Evolutionary conservation across 2,113 vertebrate species (phyloP).

Genomic region (Ornithorhynchus anatinus): DNA sequence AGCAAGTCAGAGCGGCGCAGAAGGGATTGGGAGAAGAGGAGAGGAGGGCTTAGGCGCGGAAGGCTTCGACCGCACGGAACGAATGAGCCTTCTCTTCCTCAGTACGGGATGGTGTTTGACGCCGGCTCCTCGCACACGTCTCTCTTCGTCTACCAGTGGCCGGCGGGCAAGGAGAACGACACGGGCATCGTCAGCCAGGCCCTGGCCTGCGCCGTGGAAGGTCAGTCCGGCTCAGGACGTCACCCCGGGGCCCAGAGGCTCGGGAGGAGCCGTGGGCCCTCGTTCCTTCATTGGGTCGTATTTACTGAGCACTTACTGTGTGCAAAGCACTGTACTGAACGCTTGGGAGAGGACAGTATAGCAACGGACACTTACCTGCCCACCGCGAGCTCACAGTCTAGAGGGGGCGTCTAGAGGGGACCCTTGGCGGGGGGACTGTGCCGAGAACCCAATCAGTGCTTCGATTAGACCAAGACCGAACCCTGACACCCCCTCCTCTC

Average conservation of each 20-base stretch:
- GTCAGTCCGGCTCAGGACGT: constrained; percentile 67
- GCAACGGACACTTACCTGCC: no score
- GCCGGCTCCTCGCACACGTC: constrained; percentile 89
- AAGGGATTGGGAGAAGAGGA: no score
- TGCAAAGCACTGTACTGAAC: no score
- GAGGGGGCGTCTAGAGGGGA: no score
- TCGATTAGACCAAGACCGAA: no score
- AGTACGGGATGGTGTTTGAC: constrained; percentile 91
- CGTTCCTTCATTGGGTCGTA: neutral
- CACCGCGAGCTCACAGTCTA: no score
- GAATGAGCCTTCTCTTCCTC: neutral
- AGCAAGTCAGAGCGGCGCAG: no score
- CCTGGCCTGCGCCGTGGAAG: constrained; percentile 70
- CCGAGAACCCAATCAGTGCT: no score
- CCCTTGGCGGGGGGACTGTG: no score
- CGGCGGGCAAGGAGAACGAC: constrained; percentile 79
- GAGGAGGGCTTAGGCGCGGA: neutral
- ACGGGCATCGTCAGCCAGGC: constrained; percentile 87
- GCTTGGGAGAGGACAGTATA: no score
- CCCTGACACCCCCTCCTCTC: no score
- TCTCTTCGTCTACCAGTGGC: constrained; percentile 88
- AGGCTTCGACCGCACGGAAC: fast-evolving
- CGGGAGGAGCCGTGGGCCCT: fast-evolving
- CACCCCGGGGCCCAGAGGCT: fast-evolving
- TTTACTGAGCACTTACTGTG: no score